Percentiles rank a stretch among this genome's conserved stretches.
These are phyloP conservation scores for Aurelia aurita complex sp. Pacific DNA, from an alignment of 30 jellyfish, hydroid and myxozoan species.

Conservation along the genomic window DNA sequence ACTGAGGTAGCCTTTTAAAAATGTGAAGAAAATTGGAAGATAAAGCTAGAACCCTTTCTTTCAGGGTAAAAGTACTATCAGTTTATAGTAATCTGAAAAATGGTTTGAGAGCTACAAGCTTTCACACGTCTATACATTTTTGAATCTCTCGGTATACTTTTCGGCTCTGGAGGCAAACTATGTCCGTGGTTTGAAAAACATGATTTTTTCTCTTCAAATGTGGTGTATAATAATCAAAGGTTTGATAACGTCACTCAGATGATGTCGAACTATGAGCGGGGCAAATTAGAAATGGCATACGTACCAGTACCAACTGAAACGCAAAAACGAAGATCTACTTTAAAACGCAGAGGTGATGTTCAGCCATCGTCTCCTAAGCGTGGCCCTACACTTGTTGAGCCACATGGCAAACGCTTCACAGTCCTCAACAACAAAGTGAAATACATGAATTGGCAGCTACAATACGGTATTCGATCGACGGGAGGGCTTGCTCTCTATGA, in stretches of 20 bases:
- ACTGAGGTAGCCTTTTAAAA: too few species aligned
- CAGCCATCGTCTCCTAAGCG: conserved; percentile 39
- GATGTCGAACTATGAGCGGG: conserved; percentile 45
- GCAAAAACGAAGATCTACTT: conserved; percentile 23
- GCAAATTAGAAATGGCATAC: conserved; percentile 23
- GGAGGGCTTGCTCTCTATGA: conserved; percentile 61
- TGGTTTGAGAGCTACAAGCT: too few species aligned
- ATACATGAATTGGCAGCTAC: conserved; percentile 64
- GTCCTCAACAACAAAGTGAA: conserved; percentile 32
- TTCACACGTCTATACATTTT: too few species aligned
- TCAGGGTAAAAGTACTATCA: too few species aligned
- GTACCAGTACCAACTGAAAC: conserved; percentile 44
- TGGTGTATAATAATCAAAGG: conserved; percentile 52
- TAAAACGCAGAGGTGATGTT: conserved; percentile 45
- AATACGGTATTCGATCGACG: conserved; percentile 47
- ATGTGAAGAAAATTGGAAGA: too few species aligned
- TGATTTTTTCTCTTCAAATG: conserved; percentile 13
- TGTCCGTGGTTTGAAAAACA: too few species aligned
- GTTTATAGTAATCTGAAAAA: too few species aligned
- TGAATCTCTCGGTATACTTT: too few species aligned
- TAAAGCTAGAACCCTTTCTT: too few species aligned
- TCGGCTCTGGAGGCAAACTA: too few species aligned
- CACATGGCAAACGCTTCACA: conserved; percentile 64
- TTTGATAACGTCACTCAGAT: conserved; percentile 40
- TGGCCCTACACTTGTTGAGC: conserved; percentile 70